phyloP scores from a whole-genome alignment of 1,140 invertebrate genomes.

The Acyrthosiphon pisum region DNA sequence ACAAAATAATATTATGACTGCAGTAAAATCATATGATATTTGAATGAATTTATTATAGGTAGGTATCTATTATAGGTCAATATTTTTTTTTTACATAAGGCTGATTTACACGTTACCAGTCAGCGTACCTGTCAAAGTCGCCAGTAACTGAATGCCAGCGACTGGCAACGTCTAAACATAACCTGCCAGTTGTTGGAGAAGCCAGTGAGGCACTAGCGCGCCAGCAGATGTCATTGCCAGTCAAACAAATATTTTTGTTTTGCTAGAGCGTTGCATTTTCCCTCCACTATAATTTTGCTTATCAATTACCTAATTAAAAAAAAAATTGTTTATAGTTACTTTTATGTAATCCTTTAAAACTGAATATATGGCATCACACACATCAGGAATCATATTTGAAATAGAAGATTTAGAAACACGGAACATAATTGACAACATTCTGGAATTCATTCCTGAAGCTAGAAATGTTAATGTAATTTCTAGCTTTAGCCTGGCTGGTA shows the following conservation, averaged over 20 bases:
- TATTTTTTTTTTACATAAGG: too few species aligned
- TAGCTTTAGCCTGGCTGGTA: conserved; percentile 49
- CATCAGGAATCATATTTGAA: conserved; percentile 48
- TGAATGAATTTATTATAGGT: too few species aligned
- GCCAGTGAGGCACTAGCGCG: background rate
- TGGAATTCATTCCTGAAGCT: conserved; percentile 34
- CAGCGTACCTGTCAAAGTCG: too few species aligned
- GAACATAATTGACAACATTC: conserved; percentile 48
- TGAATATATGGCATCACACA: conserved; percentile 44
- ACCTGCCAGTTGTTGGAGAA: background rate
- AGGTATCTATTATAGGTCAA: too few species aligned
- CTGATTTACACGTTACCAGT: too few species aligned
- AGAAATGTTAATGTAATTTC: conserved; percentile 49
- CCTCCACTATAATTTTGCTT: background rate
- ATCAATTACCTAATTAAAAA: background rate
- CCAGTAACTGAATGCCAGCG: background rate
- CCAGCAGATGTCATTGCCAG: too few species aligned
- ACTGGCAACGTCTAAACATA: background rate
- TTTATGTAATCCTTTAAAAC: conserved; percentile 45
- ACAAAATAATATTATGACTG: too few species aligned
- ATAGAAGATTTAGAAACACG: conserved; percentile 40
- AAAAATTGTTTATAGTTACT: conserved; percentile 22
- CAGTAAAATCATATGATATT: too few species aligned
- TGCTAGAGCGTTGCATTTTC: too few species aligned
- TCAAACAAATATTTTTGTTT: too few species aligned